Evolutionary conservation across 2,113 vertebrate genomes (phyloP), one percentile per base, ranked within the genome.

Genomic region (Merops nubicus): DNA sequence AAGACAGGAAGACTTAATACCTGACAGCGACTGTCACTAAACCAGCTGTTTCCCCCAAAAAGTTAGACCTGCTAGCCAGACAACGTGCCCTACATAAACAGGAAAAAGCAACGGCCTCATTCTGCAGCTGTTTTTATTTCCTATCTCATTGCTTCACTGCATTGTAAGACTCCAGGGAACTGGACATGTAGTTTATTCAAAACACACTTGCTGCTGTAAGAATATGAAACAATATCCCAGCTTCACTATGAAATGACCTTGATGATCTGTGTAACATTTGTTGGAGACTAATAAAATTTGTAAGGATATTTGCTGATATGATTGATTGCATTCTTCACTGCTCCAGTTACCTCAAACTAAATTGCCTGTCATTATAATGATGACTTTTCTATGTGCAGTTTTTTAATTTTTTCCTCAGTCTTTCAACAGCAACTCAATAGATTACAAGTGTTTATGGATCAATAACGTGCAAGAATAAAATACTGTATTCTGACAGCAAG

Each of bases 321-420:
- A 99, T 97, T 98, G 98, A 99, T 98, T 97, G 88, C 60, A 47
- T 92, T 98, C 96, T 96, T 97, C 92, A 72, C 86, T 97, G 94
- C 93, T 96, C 96, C 97, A 96, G 97, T 98, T 98, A 97, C 88
- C 95, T 96, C 96, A 96, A 81, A 97, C 91, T 94, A 98, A 99
- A 99, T 98, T 97, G 98, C 97, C 97, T 98, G 98, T 98, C 98
- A 98, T 98, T 98, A 98, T 97, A 98, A 98, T 96, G 92, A 98
- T 92, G 94, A 97, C 97, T 98, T 98, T 83, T 98, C 54, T 97
- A 96, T 97, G 84, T 96, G 91, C 31, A 91, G 91, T 97, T 98
- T 95, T 96, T 96, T 96, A 97, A 98, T 95, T 97, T 95, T 97
- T 95, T 90, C 34, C 96, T 93, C 70, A 59, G 68, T 77, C 93